Base-by-base conservation (phyloP, 2,888 invertebrate genomes). In the Calliopum simillimum region DNA sequence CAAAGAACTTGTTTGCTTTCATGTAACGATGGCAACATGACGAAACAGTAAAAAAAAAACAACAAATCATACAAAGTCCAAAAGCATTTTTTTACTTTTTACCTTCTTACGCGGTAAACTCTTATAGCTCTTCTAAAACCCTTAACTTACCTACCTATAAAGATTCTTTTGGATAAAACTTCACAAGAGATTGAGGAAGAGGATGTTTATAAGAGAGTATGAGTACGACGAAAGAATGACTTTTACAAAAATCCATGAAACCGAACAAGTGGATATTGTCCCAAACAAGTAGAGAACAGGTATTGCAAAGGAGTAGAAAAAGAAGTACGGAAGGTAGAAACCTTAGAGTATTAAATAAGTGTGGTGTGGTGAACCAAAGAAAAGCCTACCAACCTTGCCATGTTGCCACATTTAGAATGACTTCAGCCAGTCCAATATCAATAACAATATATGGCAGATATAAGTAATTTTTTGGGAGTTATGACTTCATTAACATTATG, bases 331-430 rank as follows among this genome's bases (percentile, higher is more conserved):
- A 21, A 6, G 25, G 14, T 8, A 25, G 25, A 46, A 47, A 46
- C 13, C 23, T 23, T 56, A 47, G 51, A 51, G 63, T 14, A 44
- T 33, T 25, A 44, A 44, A 44, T 33, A 41, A 53, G 41, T 43
- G 41, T 41, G 21, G 33, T 33, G 33, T 33, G 33, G 1, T 33
- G 33, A 33, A 33, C 64, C 33, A 23, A 44, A 55, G 21, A 56
- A 19, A 23, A 16, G 3, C 44, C 44, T 61, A 43, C n/a, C n/a
- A n/a, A 25, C 44, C 19, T 44, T 51, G 65, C 65, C 44, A 16
- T 66, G 65, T 56, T 66, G 65, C 65, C 65, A 66, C 46, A 56
- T 66, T 66, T 66, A 55, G 23, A 56, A 43, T 44, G 55, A 21
- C 23, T 23, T 8, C 33, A 33, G 33, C 8, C 6, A 33, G 33